These are phyloP conservation scores for Heteropelma amictum DNA, from an alignment of 2,888 invertebrate genomes.

Conservation along the genomic window DNA sequence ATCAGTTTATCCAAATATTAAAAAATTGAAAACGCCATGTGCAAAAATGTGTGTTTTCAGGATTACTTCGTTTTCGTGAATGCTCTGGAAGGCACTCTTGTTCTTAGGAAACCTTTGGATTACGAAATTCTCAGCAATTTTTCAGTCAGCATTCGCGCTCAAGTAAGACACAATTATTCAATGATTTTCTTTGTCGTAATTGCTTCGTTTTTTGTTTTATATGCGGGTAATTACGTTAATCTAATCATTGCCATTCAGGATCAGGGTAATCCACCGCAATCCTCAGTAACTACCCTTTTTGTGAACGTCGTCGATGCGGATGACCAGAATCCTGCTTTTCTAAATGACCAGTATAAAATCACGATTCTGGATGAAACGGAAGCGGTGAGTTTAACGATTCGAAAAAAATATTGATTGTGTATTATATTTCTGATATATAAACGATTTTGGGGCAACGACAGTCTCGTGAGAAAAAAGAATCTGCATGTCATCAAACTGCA, in stretches of 20 bases:
- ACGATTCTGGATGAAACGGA: constrained; percentile 82
- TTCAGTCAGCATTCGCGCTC: constrained; percentile 84
- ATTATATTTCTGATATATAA: not conserved
- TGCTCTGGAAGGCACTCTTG: constrained; percentile 90
- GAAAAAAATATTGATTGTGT: not conserved
- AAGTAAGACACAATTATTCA: constrained; percentile 71
- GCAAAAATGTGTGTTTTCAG: too few relatives aligned
- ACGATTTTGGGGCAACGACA: too few relatives aligned
- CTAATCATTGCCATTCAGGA: constrained; percentile 79
- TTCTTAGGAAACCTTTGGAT: constrained; percentile 89
- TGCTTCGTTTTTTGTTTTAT: not conserved
- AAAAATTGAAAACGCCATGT: too few relatives aligned
- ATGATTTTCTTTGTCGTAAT: not conserved
- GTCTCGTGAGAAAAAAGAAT: too few relatives aligned
- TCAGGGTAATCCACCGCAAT: constrained; percentile 89
- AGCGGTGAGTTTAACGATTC: constrained; percentile 73
- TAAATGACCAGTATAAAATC: constrained; percentile 86
- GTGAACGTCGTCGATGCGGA: constrained; percentile 93
- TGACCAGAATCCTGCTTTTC: constrained; percentile 93
- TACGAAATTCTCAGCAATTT: constrained; percentile 89
- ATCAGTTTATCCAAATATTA: too few relatives aligned
- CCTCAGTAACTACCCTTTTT: constrained; percentile 86
- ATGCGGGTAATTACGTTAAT: too few relatives aligned
- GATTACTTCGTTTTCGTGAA: constrained; percentile 91
- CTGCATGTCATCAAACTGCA: too few relatives aligned